Base-by-base conservation (phyloP, 2,113 vertebrate species). In the Poeciliopsis retropinna region DNA sequence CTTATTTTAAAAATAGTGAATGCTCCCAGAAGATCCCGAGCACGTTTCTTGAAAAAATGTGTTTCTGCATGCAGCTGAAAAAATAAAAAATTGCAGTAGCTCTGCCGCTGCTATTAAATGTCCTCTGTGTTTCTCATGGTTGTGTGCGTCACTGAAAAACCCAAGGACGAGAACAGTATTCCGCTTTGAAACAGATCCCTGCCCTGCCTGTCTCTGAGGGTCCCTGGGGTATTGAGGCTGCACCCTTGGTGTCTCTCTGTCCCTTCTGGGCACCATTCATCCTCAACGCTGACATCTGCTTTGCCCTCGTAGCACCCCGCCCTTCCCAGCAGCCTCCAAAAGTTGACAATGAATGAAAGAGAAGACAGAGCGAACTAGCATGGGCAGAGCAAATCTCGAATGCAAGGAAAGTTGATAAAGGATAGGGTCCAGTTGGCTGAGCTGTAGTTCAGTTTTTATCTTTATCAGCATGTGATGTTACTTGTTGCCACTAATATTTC, bases 281-380 rank as follows among this genome's bases (percentile, higher is more conserved):
- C 77, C 77, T 83, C 67, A 30, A 27, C 17, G 2, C 61, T 76
- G 84, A 90, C 91, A 89, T 90, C 86, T 90, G 88, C 85, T 83
- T 73, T 76, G 72, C 73, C 75, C 75, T 80, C 25, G 0, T 64
- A 67, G 68, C 54, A 75, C 60, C 75, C 51, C 74, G 17, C 76
- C 79, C 82, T 72, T 51, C 86, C 81, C 86, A 70, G 64, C 73
- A 61, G 79, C 81, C 54, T 73, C 85, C 70, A 44, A 31, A 62
- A 62, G 34, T 7, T 81, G 71, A 87, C 86, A 87, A 87, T 85
- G 78, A 73, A 63, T 12, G 27, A 75, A 88, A 87, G 5, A 69
- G 47, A 83, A 83, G 70, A 81, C 73, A 14, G 70, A 9, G 70
- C 22, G 61, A 73, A 79, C 80, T 81, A 87, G 88, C 83, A 39